Evolutionary conservation across 2,888 invertebrate species (phyloP), one percentile per base, ranked within the genome.

Genomic region (Agonopterix alstromeriana): DNA sequence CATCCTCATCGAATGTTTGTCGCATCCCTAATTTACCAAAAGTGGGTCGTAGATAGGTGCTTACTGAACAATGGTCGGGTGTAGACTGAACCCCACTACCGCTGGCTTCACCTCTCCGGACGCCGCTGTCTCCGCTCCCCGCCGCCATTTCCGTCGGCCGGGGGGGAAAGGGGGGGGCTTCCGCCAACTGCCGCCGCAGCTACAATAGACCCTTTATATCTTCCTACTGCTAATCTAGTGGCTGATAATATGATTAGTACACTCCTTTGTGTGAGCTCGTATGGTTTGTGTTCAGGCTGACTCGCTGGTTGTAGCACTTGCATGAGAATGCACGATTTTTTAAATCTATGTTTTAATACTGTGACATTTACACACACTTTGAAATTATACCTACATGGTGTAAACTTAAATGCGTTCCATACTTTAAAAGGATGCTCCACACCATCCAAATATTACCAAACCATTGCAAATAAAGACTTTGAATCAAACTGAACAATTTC

Each of bases 171-270:
- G 55, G 60, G 48, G 49, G 50, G 49, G 36, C 49, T 56, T 57
- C 56, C 56, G 58, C 38, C 48, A 49, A 53, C 54, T 44, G 48
- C 50, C 48, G 45, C 55, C 48, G 38, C 49, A 46, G 48, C 47
- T 75, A 83, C 82, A 85, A 84, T 82, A 70, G 73, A 67, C 73
- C 80, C 74, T 80, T 80, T 82, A 81, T 82, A 73, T 73, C 77
- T 76, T 76, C 71, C 77, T 73, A 78, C 74, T 74, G 74, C 79
- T 84, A 84, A 87, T 84, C 82, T 78, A 73, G 64, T 65, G 58
- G 63, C 68, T 72, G 77, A 77, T 75, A 73, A 75, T 77, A 68
- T 76, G 77, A 88, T 80, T 80, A 81, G 70, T 65, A 57, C 17
- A 40, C 40, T 14, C 46, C 41, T 10, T 40, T 38, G 38, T 38